A percentile compares a stretch with the other conserved stretches of the same genome.
These are phyloP conservation scores for Agrypnus murinus DNA, from an alignment of 2,888 invertebrate genomes.

Conservation along the genomic window DNA sequence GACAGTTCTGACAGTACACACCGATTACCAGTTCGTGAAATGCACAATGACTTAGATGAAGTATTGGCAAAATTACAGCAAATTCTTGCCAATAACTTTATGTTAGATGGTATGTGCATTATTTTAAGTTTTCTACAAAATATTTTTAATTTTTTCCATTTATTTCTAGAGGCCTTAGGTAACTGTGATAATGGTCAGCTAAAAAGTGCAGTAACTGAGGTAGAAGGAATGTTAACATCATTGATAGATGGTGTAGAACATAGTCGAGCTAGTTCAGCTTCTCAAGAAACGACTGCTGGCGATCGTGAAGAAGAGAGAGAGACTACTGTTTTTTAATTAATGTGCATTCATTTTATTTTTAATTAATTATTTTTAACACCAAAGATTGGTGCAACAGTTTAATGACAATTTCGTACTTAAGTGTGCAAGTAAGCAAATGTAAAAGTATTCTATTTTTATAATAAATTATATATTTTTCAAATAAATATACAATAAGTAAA, in stretches of 20 bases:
- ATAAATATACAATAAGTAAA: slow-evolving; percentile 23
- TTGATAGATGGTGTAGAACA: slow-evolving; percentile 80
- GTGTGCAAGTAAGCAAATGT: slow-evolving; percentile 2
- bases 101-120: slow-evolving; percentile 75
- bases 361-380: not conserved
- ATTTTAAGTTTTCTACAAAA: not conserved
- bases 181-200: slow-evolving; percentile 79
- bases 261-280: slow-evolving; percentile 69
- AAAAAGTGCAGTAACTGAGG: slow-evolving; percentile 80
- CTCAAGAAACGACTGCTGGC: slow-evolving; percentile 39
- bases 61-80: slow-evolving; percentile 82
- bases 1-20: slow-evolving; percentile 17
- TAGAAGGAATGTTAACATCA: slow-evolving; percentile 80
- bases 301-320: slow-evolving; percentile 3
- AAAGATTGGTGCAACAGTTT: slow-evolving; percentile 1
- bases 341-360: not conserved
- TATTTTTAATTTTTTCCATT: not conserved
- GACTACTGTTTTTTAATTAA: slow-evolving; percentile 19
- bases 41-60: slow-evolving; percentile 80
- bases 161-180: slow-evolving; percentile 63
- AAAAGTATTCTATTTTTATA: slow-evolving; percentile 4
- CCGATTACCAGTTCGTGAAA: slow-evolving; percentile 64
- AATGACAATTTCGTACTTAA: slow-evolving; percentile 2
- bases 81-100: slow-evolving; percentile 81
- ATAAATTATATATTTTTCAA: slow-evolving; percentile 5